Conservation (phyloP, 2,888 invertebrate genomes). For the Limenitis camilla region DNA sequence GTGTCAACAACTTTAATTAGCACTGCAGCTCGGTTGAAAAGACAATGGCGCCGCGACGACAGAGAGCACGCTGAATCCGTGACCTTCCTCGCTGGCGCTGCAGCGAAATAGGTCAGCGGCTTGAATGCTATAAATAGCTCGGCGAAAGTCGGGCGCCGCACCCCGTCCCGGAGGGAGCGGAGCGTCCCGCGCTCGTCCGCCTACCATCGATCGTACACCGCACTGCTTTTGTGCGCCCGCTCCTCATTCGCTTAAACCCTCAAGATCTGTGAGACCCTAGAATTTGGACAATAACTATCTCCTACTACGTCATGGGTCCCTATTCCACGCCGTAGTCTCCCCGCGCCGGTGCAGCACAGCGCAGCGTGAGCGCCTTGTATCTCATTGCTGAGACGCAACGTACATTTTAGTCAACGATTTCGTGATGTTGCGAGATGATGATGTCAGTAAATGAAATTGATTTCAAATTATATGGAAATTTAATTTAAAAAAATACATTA, state of each 20-base stretch:
- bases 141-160: constrained; percentile 70
- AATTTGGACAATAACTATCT: constrained; percentile 38
- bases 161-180: constrained; percentile 55
- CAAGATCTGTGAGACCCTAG: constrained; percentile 30
- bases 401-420: no score
- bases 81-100: constrained; percentile 70
- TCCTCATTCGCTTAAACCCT: constrained; percentile 17
- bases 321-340: neutral
- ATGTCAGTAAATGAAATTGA: no score
- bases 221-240: constrained; percentile 15
- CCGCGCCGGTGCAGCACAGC: no score
- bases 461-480: no score
- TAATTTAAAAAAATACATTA: no score
- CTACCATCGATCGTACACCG: constrained; percentile 34
- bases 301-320: constrained; percentile 8
- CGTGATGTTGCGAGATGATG: no score
- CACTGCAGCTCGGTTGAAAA: constrained; percentile 64
- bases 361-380: no score
- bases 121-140: constrained; percentile 73
- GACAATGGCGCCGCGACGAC: constrained; percentile 69
- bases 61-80: constrained; percentile 68
- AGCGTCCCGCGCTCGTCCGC: constrained; percentile 36
- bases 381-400: no score
- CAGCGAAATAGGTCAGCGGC: constrained; percentile 74
- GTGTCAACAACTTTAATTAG: constrained; percentile 73